Percentiles rank a stretch among this genome's conserved stretches.
phyloP scores from a whole-genome alignment of 2,113 vertebrate species.

The Lontra canadensis region DNA sequence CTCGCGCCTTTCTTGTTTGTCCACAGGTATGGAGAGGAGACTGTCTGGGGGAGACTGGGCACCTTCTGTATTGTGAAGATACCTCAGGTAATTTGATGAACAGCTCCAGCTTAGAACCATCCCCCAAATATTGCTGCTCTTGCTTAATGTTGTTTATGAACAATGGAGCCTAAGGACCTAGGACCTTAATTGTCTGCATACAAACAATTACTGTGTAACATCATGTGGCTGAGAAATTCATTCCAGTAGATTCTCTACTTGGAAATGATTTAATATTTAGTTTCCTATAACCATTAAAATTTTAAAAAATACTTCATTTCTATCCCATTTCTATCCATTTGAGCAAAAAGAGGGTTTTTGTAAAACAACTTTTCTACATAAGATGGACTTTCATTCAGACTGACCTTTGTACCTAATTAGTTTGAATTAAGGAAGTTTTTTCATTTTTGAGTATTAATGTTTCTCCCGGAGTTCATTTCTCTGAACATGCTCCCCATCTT shows the following conservation, averaged over 20 bases:
- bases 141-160: background rate
- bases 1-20: background rate
- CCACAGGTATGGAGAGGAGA: background rate
- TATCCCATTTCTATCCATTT: no score
- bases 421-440: conserved; percentile 8
- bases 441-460: conserved; percentile 5
- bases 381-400: background rate
- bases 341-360: background rate
- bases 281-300: background rate
- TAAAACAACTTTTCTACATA: background rate
- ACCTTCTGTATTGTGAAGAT: background rate
- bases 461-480: background rate
- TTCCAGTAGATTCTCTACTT: background rate
- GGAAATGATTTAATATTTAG: background rate
- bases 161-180: background rate
- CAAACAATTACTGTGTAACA: background rate
- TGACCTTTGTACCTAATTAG: background rate
- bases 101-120: background rate
- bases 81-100: background rate
- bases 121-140: background rate
- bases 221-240: background rate
- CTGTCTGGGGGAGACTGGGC: background rate
- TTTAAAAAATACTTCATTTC: background rate
- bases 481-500: background rate
- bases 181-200: background rate